phyloP scores from a whole-genome alignment of 2,888 invertebrate species.

The Ennomos erosarius region DNA sequence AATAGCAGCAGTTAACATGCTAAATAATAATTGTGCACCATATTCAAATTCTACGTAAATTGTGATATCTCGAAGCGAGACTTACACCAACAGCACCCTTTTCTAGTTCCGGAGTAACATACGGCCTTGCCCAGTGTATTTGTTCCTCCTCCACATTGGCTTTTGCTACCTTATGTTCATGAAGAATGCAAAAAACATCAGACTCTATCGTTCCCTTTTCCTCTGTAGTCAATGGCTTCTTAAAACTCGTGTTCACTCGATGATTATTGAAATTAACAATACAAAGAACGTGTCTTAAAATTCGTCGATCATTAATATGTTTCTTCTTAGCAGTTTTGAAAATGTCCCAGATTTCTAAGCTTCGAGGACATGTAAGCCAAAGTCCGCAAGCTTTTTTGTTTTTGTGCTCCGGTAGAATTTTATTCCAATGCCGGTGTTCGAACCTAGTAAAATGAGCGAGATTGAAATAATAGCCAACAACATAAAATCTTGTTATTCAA shows the following conservation, averaged over 20 bases:
- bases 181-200: constrained; percentile 49
- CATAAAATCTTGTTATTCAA: background rate
- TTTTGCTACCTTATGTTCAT: constrained; percentile 48
- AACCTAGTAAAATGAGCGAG: constrained; percentile 48
- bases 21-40: too few species aligned
- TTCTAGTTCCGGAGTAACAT: constrained; percentile 63
- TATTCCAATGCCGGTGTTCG: constrained; percentile 71
- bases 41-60: background rate
- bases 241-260: constrained; percentile 33
- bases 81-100: constrained; percentile 48
- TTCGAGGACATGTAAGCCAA: constrained; percentile 64
- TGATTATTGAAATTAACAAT: constrained; percentile 60
- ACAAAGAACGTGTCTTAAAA: constrained; percentile 62
- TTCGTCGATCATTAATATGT: constrained; percentile 50
- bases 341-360: constrained; percentile 71
- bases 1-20: too few species aligned
- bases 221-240: constrained; percentile 43
- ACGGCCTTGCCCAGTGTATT: constrained; percentile 49
- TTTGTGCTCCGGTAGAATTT: constrained; percentile 68
- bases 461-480: too few species aligned
- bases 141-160: constrained; percentile 36
- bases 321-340: constrained; percentile 56
- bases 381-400: constrained; percentile 54
- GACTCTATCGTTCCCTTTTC: constrained; percentile 61
- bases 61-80: background rate